Conservation (phyloP, 2,113 vertebrate genomes). For the Hippocampus barbouri region DNA sequence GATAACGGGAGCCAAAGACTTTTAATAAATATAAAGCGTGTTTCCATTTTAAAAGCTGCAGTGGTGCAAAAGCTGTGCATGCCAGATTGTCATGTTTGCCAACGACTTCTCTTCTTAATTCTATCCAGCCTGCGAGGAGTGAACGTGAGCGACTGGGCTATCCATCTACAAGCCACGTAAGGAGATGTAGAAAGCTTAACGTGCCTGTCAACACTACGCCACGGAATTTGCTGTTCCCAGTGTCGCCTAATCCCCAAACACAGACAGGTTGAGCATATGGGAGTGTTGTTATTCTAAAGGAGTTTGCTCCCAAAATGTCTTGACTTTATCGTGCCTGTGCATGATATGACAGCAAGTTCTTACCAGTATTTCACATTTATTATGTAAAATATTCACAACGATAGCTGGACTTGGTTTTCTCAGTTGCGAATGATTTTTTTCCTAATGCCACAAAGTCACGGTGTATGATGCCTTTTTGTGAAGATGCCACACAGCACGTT, state of each 20-base stretch:
- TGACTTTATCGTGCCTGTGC: background rate
- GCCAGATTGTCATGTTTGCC: conserved; percentile 1
- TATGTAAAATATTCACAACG: background rate
- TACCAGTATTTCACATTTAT: background rate
- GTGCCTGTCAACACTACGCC: conserved; percentile 44
- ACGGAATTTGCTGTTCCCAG: conserved; percentile 46
- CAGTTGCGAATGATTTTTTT: background rate
- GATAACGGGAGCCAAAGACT: background rate
- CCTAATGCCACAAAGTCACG: background rate
- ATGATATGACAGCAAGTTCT: background rate
- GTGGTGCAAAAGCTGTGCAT: background rate
- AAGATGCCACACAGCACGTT: background rate
- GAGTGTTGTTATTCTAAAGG: background rate
- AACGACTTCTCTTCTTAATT: conserved; percentile 23
- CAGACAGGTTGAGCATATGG: conserved; percentile 19
- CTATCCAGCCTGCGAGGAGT: conserved; percentile 22
- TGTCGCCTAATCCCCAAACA: conserved; percentile 53
- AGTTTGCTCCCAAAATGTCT: background rate
- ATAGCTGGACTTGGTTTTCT: background rate
- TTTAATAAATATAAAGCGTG: background rate
- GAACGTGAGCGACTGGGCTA: conserved; percentile 28
- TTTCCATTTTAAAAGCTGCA: background rate
- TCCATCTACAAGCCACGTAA: conserved; percentile 25
- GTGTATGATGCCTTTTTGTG: background rate
- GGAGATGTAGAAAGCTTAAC: conserved; percentile 40